Conservation (phyloP, 2,797 vertebrate species). For the Apogon talboti region DNA sequence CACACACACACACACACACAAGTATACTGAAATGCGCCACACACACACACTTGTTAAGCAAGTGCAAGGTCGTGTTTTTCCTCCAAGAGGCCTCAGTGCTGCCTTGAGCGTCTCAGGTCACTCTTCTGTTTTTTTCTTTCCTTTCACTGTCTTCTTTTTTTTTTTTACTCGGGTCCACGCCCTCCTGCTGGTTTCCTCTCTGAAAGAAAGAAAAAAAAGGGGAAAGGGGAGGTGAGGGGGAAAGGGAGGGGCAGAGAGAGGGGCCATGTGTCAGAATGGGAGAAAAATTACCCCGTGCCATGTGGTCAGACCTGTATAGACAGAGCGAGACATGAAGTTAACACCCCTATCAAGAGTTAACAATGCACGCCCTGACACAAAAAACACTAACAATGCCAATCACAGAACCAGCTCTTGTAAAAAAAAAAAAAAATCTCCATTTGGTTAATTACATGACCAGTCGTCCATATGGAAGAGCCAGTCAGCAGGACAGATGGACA, state of each 20-base stretch:
- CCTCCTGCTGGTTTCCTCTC: slow-evolving; percentile 76
- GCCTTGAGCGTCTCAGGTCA: slow-evolving; percentile 28
- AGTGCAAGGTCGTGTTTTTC: slow-evolving; percentile 44
- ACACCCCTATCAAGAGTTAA: slow-evolving; percentile 50
- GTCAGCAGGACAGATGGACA: slow-evolving; percentile 70
- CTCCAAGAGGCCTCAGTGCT: slow-evolving; percentile 25
- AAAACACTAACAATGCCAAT: slow-evolving; percentile 9
- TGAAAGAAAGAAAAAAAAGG: slow-evolving; percentile 66
- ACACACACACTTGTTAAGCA: slow-evolving; percentile 54
- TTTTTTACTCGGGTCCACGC: slow-evolving; percentile 67
- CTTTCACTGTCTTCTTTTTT: slow-evolving; percentile 28
- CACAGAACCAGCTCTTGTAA: slow-evolving; percentile 32
- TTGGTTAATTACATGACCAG: slow-evolving; percentile 62
- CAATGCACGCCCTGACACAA: slow-evolving; percentile 16
- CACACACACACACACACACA: slow-evolving; percentile 58
- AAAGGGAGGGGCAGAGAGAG: slow-evolving; percentile 32
- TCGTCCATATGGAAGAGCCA: slow-evolving; percentile 60
- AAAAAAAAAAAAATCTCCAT: slow-evolving; percentile 20
- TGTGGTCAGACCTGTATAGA: slow-evolving; percentile 69
- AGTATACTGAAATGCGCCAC: slow-evolving; percentile 42
- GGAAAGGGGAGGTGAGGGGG: slow-evolving; percentile 20
- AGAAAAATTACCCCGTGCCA: slow-evolving; percentile 73
- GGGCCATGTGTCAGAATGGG: slow-evolving; percentile 77
- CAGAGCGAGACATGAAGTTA: slow-evolving; percentile 54
- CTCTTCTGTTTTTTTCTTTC: slow-evolving; percentile 13